These are phyloP conservation scores for Molorchus minor DNA, from an alignment of 2,888 invertebrate species.

Conservation along the genomic window DNA sequence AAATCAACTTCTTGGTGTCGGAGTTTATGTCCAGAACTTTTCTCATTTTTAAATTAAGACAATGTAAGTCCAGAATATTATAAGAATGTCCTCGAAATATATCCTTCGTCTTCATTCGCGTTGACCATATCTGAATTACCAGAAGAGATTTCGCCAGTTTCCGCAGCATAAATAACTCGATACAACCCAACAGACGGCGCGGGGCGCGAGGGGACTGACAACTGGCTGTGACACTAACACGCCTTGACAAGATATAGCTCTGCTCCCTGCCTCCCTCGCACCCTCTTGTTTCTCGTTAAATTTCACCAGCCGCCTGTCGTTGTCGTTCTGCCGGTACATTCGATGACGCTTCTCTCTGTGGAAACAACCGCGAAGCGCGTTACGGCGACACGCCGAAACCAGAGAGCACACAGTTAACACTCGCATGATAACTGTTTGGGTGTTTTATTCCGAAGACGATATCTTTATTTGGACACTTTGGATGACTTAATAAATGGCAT, in stretches of 20 bases:
- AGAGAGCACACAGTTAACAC: neutral
- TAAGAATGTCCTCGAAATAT: no score
- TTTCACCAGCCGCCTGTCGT: conserved; percentile 16
- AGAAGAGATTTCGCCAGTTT: conserved; percentile 35
- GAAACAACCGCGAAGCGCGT: conserved; percentile 9
- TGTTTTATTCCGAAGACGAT: no score
- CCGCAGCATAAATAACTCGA: conserved; percentile 39
- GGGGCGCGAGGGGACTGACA: conserved; percentile 40
- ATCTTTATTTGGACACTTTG: no score
- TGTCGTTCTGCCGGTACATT: conserved; percentile 7
- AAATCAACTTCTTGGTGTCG: no score
- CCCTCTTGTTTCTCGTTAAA: conserved; percentile 31
- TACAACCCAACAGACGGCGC: conserved; percentile 31
- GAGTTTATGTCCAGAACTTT: no score
- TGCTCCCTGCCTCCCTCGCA: conserved; percentile 33
- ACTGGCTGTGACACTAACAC: conserved; percentile 53
- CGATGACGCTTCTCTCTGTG: neutral
- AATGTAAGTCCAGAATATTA: no score
- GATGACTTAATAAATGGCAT: no score
- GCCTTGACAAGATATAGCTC: conserved; percentile 51
- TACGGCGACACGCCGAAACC: neutral
- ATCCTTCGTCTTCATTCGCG: no score
- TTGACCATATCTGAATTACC: no score
- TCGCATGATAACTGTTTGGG: no score
- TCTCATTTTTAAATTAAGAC: no score